Percentiles rank a stretch among this genome's conserved stretches.
These are phyloP conservation scores for Lepidochitona cinerea DNA, from an alignment of 2,888 invertebrate species.

Conservation along the genomic window DNA sequence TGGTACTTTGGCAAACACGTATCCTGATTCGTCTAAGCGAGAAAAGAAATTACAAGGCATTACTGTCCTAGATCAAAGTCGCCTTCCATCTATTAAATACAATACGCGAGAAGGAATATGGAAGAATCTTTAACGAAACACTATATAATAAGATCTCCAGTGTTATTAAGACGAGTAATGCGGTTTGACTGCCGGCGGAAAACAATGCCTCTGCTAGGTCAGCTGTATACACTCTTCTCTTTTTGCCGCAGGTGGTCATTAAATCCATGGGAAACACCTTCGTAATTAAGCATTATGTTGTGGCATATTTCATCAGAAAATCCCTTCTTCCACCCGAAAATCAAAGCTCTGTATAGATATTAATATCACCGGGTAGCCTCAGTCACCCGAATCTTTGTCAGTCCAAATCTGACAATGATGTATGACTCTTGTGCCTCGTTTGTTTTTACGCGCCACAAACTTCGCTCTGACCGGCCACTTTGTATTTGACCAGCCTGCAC, in stretches of 20 bases:
- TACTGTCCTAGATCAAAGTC: background rate
- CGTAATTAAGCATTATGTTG: background rate
- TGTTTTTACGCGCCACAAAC: conserved; percentile 6
- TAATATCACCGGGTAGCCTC: background rate
- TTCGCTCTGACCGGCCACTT: background rate
- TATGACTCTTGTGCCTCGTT: background rate
- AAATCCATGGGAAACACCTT: background rate
- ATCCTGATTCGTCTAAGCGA: background rate
- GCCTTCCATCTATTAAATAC: background rate
- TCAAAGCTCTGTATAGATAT: background rate
- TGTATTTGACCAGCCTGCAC: background rate
- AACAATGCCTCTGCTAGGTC: background rate
- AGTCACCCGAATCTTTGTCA: background rate
- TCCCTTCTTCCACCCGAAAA: too few relatives aligned
- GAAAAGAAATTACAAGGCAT: conserved; percentile 1
- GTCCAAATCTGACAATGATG: background rate
- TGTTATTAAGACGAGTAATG: background rate
- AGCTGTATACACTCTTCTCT: background rate
- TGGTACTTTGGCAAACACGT: conserved; percentile 1
- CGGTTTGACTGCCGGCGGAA: background rate
- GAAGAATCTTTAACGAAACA: background rate
- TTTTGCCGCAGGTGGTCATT: background rate
- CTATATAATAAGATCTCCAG: background rate
- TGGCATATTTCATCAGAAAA: background rate
- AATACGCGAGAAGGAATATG: background rate